Conservation (phyloP, 2,113 vertebrate species). For the Melanotaenia duboulayi region DNA sequence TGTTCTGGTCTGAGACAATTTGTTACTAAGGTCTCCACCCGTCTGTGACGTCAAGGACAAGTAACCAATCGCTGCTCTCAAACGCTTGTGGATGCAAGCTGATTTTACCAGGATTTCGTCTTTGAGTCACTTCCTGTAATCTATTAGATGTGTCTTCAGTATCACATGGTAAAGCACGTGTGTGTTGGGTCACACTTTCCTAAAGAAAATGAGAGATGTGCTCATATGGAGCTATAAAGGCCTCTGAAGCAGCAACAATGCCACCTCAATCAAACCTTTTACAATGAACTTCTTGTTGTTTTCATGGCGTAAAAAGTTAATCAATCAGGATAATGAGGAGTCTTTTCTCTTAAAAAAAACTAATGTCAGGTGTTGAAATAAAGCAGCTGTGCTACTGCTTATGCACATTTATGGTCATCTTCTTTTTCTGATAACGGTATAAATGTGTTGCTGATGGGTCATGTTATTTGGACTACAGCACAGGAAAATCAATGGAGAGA, state of each 20-base stretch:
- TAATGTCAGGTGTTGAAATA: neutral
- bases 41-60: conserved; percentile 56
- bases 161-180: conserved; percentile 13
- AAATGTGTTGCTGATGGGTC: conserved; percentile 2
- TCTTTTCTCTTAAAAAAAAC: neutral
- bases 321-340: neutral
- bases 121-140: conserved; percentile 16
- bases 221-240: neutral
- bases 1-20: conserved; percentile 51
- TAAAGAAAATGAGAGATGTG: too few species aligned
- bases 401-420: neutral
- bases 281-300: neutral
- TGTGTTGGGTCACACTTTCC: neutral
- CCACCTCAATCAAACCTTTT: neutral
- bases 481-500: conserved; percentile 22
- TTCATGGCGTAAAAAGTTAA: neutral
- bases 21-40: conserved; percentile 57
- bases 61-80: conserved; percentile 41
- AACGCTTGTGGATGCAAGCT: conserved; percentile 13
- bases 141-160: conserved; percentile 3
- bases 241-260: neutral
- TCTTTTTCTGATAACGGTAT: neutral
- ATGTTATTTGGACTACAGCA: conserved; percentile 21
- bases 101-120: conserved; percentile 20
- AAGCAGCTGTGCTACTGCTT: neutral